Evolutionary conservation across 2,888 invertebrate genomes (phyloP).

Genomic region (Drosophila longiperda): DNA sequence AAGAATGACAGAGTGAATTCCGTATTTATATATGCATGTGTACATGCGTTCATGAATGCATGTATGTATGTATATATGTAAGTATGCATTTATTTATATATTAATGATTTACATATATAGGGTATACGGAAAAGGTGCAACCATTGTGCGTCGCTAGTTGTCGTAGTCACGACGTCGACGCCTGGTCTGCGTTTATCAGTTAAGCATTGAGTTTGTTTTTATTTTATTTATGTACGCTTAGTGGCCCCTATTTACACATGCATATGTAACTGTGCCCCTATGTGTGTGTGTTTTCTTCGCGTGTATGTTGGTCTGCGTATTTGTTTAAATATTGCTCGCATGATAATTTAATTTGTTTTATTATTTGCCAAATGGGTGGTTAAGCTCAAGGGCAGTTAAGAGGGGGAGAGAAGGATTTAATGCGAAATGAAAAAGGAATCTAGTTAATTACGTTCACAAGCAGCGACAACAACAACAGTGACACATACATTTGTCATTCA

Average conservation of each 20-base stretch:
- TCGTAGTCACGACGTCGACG: conserved; percentile 62
- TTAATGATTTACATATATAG: conserved; percentile 8
- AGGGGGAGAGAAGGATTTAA: conserved; percentile 17
- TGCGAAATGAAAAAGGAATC: conserved; percentile 26
- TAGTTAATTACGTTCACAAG: conserved; percentile 26
- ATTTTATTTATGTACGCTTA: conserved; percentile 65
- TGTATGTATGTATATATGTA: neutral
- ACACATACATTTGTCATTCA: conserved; percentile 59
- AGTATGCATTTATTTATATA: neutral
- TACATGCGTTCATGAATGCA: neutral
- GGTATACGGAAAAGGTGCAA: conserved; percentile 15
- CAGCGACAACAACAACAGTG: conserved; percentile 26
- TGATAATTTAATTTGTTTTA: conserved; percentile 67
- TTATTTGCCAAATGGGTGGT: conserved; percentile 45
- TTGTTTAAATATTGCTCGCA: conserved; percentile 60
- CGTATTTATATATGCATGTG: neutral
- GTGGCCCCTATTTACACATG: conserved; percentile 65
- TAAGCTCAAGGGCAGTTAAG: conserved; percentile 24
- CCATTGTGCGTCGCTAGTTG: conserved; percentile 35
- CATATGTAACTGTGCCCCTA: conserved; percentile 11
- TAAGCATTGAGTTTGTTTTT: conserved; percentile 66
- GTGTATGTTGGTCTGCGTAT: conserved; percentile 22
- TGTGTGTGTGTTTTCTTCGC: conserved; percentile 8
- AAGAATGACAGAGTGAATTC: neutral
- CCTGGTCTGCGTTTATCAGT: conserved; percentile 72